Evolutionary conservation across 1,140 invertebrate species (phyloP), one percentile per base, ranked within the genome.

Genomic region (Wiebesia pumilae): DNA sequence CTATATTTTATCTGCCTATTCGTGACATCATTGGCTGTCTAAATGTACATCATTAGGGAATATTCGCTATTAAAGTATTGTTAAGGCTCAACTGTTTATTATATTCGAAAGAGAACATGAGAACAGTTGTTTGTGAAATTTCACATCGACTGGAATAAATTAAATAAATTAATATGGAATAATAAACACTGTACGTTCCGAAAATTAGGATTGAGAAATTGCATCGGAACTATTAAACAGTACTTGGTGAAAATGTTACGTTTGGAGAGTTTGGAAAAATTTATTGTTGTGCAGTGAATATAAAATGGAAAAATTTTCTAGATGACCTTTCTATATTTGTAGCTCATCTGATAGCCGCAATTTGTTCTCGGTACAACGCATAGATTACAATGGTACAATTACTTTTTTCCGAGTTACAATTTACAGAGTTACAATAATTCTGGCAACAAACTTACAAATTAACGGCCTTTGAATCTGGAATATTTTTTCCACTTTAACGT

Each of bases 341-440:
- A 73, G 16, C 35, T 73, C 35, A 73, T 73, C 69, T 73, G n/a
- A 73, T 73, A 40, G 69, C 21, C 16, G 69, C 33, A 73, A 73
- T 73, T 73, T 30, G 16, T 73, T 73, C 35, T 73, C 35, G 9
- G 33, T 24, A 40, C 69, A 75, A 75, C 43, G 27, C 38, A 1
- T 19, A 3, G 71, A 4, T 75, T 43, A 43, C 71, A 43, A 75
- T 75, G 21, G 1, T 27, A 38, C 71, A n/a, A 75, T 43, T 75
- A 0, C 71, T 75, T 43, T 75, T 75, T 73, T 43, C 38, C 4
- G 4, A 43, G 71, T 19, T 75, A 9, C 21, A 75, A 43, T 73
- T 2, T 27, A 21, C 71, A 27, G 43, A 27, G 43, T 75, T 40
- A 12, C 43, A 43, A 38, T 33, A 43, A 75, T 75, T 75, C 71